Percentiles rank a stretch among this genome's conserved stretches.
These are phyloP conservation scores for Cryptocephalus moraei DNA, from an alignment of 2,888 invertebrate genomes.

Conservation along the genomic window DNA sequence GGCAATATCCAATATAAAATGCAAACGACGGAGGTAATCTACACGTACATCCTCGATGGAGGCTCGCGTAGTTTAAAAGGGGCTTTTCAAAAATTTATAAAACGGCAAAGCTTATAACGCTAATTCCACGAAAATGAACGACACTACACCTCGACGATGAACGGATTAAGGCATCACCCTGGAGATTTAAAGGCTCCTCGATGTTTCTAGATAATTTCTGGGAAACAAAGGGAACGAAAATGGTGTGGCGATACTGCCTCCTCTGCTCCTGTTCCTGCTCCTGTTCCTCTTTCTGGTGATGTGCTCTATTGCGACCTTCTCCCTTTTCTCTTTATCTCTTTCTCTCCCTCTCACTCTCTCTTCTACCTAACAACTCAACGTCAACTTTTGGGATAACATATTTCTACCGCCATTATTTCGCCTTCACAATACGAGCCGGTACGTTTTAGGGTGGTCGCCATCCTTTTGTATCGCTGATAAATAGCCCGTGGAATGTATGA, in stretches of 20 bases:
- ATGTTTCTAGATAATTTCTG: slow-evolving; percentile 15
- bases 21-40: slow-evolving; percentile 22
- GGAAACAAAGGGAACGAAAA: slow-evolving; percentile 6
- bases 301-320: too few species aligned
- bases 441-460: too few species aligned
- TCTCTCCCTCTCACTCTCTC: neutral
- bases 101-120: slow-evolving; percentile 20
- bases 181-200: slow-evolving; percentile 23
- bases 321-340: too few species aligned
- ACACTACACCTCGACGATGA: slow-evolving; percentile 21
- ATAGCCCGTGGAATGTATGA: too few species aligned
- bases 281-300: too few species aligned
- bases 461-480: too few species aligned
- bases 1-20: slow-evolving; percentile 22
- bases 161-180: slow-evolving; percentile 26
- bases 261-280: too few species aligned
- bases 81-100: slow-evolving; percentile 24
- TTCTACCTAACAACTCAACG: slow-evolving; percentile 13
- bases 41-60: slow-evolving; percentile 18
- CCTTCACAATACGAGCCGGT: neutral
- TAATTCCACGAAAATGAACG: slow-evolving; percentile 23
- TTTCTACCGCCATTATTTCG: slow-evolving; percentile 12
- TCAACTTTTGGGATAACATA: slow-evolving; percentile 15
- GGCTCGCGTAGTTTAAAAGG: slow-evolving; percentile 14
- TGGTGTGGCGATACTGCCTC: slow-evolving; percentile 3